Percentiles rank a stretch among this genome's conserved stretches.
These are phyloP conservation scores for Oscheius sp. DNA, from an alignment of 2,888 invertebrate species.

Conservation along the genomic window DNA sequence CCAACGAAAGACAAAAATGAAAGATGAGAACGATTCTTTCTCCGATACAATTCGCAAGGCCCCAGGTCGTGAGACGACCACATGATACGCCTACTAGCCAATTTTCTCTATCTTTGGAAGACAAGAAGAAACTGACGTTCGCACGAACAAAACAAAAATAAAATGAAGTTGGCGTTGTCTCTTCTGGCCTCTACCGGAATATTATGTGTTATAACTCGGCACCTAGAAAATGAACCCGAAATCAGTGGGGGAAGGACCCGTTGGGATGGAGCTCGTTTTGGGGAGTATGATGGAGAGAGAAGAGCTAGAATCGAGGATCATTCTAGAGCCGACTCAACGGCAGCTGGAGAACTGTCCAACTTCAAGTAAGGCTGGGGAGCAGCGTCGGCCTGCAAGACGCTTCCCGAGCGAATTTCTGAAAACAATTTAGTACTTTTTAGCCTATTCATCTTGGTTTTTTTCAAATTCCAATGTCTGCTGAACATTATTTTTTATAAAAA, in stretches of 20 bases:
- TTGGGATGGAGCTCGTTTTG: no score
- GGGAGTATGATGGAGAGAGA: no score
- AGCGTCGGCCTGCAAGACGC: slow-evolving; percentile 17
- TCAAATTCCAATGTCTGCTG: no score
- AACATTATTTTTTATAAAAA: no score
- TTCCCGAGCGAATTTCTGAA: slow-evolving; percentile 8
- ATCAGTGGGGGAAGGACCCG: slow-evolving; percentile 15
- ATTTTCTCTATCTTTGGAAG: background rate
- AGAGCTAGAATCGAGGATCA: background rate
- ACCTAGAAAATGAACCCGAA: slow-evolving; percentile 12
- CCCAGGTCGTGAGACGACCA: slow-evolving; percentile 14
- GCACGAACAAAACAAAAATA: background rate
- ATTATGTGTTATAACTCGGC: background rate
- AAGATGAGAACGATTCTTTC: background rate
- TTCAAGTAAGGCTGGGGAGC: slow-evolving; percentile 15
- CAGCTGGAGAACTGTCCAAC: background rate
- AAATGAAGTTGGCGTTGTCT: slow-evolving; percentile 7
- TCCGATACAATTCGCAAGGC: slow-evolving; percentile 22
- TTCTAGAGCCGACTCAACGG: background rate
- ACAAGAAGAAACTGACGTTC: background rate
- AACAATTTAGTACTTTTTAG: no score
- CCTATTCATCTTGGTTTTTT: no score
- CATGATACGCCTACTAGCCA: slow-evolving; percentile 4
- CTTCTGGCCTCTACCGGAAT: background rate
- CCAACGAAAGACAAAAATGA: background rate